A percentile compares a stretch with the other conserved stretches of the same genome.
Conservation (phyloP, 2,797 vertebrate genomes). For the Limnodromus scolopaceus region DNA sequence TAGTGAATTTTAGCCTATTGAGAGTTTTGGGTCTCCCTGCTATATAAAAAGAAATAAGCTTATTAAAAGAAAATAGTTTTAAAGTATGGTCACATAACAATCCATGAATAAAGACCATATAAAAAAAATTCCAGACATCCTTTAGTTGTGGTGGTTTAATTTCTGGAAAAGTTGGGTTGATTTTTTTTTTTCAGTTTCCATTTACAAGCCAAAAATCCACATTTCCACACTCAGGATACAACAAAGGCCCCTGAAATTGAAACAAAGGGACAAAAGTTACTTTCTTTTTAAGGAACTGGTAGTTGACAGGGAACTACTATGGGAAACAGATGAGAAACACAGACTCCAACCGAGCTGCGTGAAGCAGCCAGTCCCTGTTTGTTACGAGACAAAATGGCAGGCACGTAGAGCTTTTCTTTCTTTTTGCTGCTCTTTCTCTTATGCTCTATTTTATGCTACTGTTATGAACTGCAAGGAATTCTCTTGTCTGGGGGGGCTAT, state of each 20-base stretch:
- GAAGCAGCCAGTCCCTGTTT: constrained; percentile 7
- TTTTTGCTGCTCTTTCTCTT: not conserved
- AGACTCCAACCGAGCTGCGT: not conserved
- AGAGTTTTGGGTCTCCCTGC: not conserved
- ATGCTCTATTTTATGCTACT: not conserved
- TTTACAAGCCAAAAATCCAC: constrained; percentile 23
- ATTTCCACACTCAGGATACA: not conserved
- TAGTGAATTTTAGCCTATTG: not conserved
- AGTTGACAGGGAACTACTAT: constrained; percentile 24
- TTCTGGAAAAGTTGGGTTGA: not conserved
- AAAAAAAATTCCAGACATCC: not conserved
- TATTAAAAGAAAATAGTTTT: not conserved
- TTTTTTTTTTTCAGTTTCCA: not conserved
- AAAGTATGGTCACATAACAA: not conserved
- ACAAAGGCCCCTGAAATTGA: constrained; percentile 26
- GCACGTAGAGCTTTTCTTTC: not conserved
- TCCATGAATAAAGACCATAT: not conserved
- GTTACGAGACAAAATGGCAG: not conserved
- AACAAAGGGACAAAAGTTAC: constrained; percentile 25
- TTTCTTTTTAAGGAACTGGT: constrained; percentile 34
- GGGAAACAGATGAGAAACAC: constrained; percentile 46
- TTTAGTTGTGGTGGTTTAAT: not conserved
- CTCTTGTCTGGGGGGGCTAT: not conserved
- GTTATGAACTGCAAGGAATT: not conserved
- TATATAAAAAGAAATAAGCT: not conserved